phyloP scores from a whole-genome alignment of 1,140 invertebrate genomes.

The Tachypleus tridentatus region DNA sequence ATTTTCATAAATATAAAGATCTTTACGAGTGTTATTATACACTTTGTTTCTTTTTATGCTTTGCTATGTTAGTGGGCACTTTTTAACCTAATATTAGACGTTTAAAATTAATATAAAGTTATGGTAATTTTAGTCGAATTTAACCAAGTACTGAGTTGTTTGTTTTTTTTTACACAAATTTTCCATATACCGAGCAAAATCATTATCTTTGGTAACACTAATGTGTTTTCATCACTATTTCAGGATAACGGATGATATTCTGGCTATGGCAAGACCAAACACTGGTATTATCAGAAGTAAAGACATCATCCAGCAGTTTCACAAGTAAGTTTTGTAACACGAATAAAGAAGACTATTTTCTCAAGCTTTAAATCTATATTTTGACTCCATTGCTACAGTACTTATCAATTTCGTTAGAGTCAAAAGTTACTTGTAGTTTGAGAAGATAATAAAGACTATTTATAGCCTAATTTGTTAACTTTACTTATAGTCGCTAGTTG shows the following conservation, averaged over 20 bases:
- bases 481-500: background rate
- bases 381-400: conserved; percentile 2
- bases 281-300: conserved; percentile 55
- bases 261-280: conserved; percentile 75
- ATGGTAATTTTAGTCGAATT: too few relatives aligned
- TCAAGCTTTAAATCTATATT: background rate
- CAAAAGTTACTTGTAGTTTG: background rate
- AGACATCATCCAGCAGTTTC: conserved; percentile 64
- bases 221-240: conserved; percentile 1
- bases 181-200: background rate
- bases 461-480: background rate
- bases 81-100: too few relatives aligned
- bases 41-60: too few relatives aligned
- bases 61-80: too few relatives aligned
- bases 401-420: background rate
- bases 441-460: background rate
- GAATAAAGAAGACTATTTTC: background rate
- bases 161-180: too few relatives aligned
- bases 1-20: too few relatives aligned
- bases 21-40: too few relatives aligned
- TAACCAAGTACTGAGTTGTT: too few relatives aligned
- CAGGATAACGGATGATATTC: conserved; percentile 74
- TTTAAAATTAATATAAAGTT: too few relatives aligned
- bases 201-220: background rate
- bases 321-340: conserved; percentile 42